phyloP scores from a whole-genome alignment of 2,888 invertebrate genomes.

The Netelia fuscicornis region DNA sequence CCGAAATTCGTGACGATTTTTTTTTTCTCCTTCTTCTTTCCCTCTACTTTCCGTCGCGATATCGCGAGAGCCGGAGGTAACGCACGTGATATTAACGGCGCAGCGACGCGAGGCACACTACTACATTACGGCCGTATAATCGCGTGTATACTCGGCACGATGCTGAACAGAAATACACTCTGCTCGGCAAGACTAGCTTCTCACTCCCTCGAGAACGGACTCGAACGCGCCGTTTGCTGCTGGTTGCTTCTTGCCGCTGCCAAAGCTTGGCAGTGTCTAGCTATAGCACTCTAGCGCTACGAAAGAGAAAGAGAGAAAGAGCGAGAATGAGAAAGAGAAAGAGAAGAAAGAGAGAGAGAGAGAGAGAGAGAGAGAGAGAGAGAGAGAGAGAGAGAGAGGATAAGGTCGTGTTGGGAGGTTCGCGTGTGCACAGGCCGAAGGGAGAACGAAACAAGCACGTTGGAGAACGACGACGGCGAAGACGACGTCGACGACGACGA shows the following conservation, averaged over 20 bases:
- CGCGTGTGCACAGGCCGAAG: slow-evolving; percentile 65
- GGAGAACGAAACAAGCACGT: slow-evolving; percentile 56
- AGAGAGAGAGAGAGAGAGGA: slow-evolving; percentile 41
- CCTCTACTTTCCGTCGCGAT: background rate
- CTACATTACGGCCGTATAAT: slow-evolving; percentile 5
- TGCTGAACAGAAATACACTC: slow-evolving; percentile 13
- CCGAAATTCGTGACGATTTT: background rate
- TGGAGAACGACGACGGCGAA: slow-evolving; percentile 53
- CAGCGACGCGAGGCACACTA: slow-evolving; percentile 14
- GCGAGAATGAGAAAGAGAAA: slow-evolving; percentile 21
- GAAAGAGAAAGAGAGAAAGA: slow-evolving; percentile 63
- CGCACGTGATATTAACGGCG: slow-evolving; percentile 1
- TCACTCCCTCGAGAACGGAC: slow-evolving; percentile 67
- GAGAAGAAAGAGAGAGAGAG: slow-evolving; percentile 36
- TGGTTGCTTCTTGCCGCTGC: slow-evolving; percentile 71
- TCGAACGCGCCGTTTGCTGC: slow-evolving; percentile 59
- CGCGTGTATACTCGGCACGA: background rate
- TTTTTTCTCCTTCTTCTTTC: background rate
- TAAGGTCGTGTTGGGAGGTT: slow-evolving; percentile 70
- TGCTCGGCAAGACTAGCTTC: slow-evolving; percentile 24
- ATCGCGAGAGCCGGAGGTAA: background rate
- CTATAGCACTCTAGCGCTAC: slow-evolving; percentile 55
- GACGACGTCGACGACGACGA: slow-evolving; percentile 50
- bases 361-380: slow-evolving; percentile 31
- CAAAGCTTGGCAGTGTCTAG: slow-evolving; percentile 77